Evolutionary conservation across 2,888 invertebrate genomes (phyloP).

Genomic region (Acanthosepion lycidas): DNA sequence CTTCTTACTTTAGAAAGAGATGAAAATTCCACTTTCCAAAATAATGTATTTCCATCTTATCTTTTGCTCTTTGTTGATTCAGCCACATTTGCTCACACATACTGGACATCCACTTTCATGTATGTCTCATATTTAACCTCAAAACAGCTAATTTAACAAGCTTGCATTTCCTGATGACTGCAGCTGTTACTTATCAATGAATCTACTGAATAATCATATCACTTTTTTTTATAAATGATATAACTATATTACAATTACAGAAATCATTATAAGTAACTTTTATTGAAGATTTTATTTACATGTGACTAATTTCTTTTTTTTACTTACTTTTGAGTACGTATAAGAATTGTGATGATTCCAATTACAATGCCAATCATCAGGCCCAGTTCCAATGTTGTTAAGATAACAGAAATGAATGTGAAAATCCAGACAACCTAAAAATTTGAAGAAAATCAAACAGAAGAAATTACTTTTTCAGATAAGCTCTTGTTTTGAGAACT

Average conservation of each 20-base stretch:
- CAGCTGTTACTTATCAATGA: no score
- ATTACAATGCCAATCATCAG: background rate
- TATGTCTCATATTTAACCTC: no score
- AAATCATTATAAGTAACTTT: background rate
- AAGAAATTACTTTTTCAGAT: background rate
- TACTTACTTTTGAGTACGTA: slow-evolving; percentile 40
- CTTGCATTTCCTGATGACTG: no score
- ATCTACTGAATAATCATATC: no score
- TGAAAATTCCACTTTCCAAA: no score
- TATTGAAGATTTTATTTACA: background rate
- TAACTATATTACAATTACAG: background rate
- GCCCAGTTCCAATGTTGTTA: slow-evolving; percentile 42
- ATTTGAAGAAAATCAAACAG: background rate
- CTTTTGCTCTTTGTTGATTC: no score
- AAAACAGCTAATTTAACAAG: no score
- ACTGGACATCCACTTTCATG: no score
- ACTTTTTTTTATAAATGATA: no score
- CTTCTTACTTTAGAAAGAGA: no score
- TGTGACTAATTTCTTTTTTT: background rate
- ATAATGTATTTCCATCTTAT: no score
- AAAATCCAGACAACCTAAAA: slow-evolving; percentile 35
- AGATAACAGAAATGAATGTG: background rate
- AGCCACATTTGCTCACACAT: no score
- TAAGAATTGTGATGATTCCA: background rate
- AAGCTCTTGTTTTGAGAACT: background rate